Base-by-base conservation (phyloP, 2,113 vertebrate genomes). In the Onychostoma macrolepis region DNA sequence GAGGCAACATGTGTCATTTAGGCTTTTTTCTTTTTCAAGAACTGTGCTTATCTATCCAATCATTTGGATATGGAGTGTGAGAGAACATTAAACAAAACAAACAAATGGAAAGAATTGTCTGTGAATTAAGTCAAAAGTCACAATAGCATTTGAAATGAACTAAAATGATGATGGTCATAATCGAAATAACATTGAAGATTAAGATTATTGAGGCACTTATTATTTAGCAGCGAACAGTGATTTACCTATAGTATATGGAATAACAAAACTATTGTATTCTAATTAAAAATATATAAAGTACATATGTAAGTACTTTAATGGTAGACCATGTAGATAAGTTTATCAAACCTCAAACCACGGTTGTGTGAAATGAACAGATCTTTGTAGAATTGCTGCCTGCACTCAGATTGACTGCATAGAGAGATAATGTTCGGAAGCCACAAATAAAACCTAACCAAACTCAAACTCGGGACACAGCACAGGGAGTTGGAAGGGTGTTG, bases 1-100 rank as follows among this genome's bases (percentile, higher is more conserved):
- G 89, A 89, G 88, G 92, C 89, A 92, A 92, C 91, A 91, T 87
- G 91, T 90, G 89, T 91, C 89, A 88, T 88, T 89, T 89, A 89
- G 81, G 53, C 48, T 53, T 88, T 88, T 87, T 83, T 79, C 77
- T 84, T 90, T 88, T 90, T 50, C 69, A 84, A 88, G 86, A 85
- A 84, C 17, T 36, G 84, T 77, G 69, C 67, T 90, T 80, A 87
- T 88, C 74, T 67, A 79, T 91, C 79, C 87, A 80, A 88, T 77
- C 61, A 80, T 91, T 87, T 88, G 38, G 80, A 61, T 91, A 89
- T 89, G 69, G 75, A 77, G 26, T 10, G 19, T 36, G 80, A 61
- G 19, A 78, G 89, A 85, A 87, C 78, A 83, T 53, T 83, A 58
- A 87, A 83, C 69, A 84, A 87, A 83, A 76, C 86, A 84, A 45